Base-by-base conservation (phyloP, 2,888 invertebrate species). In the Nasonia oneida region DNA sequence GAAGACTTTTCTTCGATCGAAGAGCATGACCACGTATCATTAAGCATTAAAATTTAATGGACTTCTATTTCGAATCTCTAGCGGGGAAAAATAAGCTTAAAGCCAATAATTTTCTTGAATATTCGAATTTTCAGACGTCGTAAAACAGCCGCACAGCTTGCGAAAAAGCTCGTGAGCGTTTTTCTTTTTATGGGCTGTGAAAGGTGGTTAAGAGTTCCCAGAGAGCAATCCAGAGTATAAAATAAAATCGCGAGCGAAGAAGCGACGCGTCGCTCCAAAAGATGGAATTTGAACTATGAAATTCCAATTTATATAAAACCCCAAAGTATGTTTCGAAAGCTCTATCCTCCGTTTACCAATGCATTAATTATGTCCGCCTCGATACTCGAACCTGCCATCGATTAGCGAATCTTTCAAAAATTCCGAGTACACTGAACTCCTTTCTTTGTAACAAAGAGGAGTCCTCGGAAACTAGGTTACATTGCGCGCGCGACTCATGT, bases 381-480 rank as follows among this genome's bases (percentile, higher is more conserved):
- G 42, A 42, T 47, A 14, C 10, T 47, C 47, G 47, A 47, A 47
- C 47, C 74, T 18, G 2, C 4, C 37, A 10, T 42, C 47, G 18
- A 37, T 3, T 3, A 42, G 18, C 37, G 23, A 42, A 23, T n/a
- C 12, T 12, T 50, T 18, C 15, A 8, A n/a, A 14, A 14, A 12
- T 74, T 74, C 39, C 10, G 10, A 47, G 12, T 12, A 5, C 39
- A 15, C n/a, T 23, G 8, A 61, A 61, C 53, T 14, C 18, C 6
- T 61, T 47, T 29, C 64, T 75, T 76, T 82, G 82, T 37, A 50
- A 67, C 75, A 76, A 76, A 75, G 82, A 76, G 42, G 12, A 6
- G 6, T 18, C 6, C 33, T 15, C n/a, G 57, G 12, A 5, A 83
- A 83, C 37, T 83, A 18, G 83, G 77, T 83, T 77, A 57, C 53